phyloP scores from a whole-genome alignment of 2,888 invertebrate species.

The Nycteola revayana region DNA sequence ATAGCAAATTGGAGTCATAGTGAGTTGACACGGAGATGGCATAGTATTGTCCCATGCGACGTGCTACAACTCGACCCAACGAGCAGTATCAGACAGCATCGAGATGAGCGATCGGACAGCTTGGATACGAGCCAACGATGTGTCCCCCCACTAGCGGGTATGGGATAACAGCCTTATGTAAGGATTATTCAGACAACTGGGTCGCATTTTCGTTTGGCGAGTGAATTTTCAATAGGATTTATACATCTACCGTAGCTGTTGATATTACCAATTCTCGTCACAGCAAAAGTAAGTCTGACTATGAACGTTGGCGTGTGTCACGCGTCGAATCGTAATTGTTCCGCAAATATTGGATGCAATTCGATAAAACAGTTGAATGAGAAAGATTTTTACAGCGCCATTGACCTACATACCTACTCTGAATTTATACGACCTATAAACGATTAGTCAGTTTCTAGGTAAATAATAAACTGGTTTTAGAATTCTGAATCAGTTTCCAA shows the following conservation, averaged over 20 bases:
- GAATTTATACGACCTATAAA: conserved; percentile 3
- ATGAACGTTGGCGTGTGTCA: conserved; percentile 6
- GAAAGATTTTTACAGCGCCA: conserved; percentile 8
- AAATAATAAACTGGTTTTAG: conserved; percentile 17
- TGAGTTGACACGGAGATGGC: conserved; percentile 36
- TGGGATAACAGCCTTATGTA: conserved; percentile 48
- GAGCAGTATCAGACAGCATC: conserved; percentile 29
- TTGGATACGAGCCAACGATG: conserved; percentile 60
- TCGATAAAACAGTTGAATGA: conserved; percentile 1
- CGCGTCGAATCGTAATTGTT: conserved; percentile 8
- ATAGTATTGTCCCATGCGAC: conserved; percentile 43
- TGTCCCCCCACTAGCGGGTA: conserved; percentile 43
- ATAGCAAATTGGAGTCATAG: conserved; percentile 43
- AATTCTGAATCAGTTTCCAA: conserved; percentile 14
- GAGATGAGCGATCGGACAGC: conserved; percentile 39
- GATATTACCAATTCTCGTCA: conserved; percentile 16
- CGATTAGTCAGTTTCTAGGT: conserved; percentile 4
- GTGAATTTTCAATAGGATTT: conserved; percentile 35
- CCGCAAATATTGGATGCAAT: conserved; percentile 11
- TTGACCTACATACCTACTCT: conserved; percentile 18
- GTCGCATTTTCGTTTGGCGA: conserved; percentile 43
- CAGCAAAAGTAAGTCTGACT: conserved; percentile 2
- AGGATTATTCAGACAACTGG: conserved; percentile 47
- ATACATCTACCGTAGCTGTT: conserved; percentile 19
- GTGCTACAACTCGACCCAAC: conserved; percentile 35